Conservation (phyloP, 2,113 vertebrate species). For the Mustelus asterias region DNA sequence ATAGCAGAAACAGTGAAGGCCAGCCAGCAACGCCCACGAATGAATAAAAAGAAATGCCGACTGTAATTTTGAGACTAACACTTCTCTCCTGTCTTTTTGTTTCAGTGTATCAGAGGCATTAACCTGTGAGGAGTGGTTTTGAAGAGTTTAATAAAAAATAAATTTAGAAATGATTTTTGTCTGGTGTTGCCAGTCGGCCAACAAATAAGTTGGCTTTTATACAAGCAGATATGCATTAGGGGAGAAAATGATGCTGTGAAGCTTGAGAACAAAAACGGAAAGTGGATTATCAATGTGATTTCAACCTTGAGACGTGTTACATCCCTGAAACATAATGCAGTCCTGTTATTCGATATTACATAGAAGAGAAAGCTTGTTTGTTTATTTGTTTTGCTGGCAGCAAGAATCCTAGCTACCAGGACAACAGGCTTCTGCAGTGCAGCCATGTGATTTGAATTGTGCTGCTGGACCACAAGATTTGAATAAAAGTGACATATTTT, state of each 20-base stretch:
- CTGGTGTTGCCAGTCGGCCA: not conserved
- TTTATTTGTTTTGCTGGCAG: not conserved
- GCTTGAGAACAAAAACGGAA: not conserved
- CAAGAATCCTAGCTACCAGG: not conserved
- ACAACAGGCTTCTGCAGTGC: not conserved
- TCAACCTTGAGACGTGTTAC: not conserved
- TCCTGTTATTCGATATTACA: not conserved
- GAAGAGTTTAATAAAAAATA: not conserved
- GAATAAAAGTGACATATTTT: not conserved
- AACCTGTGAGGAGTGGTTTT: not conserved
- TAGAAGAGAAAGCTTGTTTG: not conserved
- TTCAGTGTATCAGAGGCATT: not conserved
- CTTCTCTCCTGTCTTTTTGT: not conserved
- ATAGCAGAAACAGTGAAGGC: too few relatives aligned
- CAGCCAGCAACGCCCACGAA: too few relatives aligned
- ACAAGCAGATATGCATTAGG: not conserved
- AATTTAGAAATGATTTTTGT: not conserved
- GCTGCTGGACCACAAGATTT: not conserved
- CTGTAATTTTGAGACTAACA: not conserved
- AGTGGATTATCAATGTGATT: not conserved
- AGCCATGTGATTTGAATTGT: not conserved
- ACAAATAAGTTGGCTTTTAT: not conserved
- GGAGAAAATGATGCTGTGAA: not conserved
- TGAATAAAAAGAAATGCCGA: not conserved
- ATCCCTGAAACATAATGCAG: not conserved